Evolutionary conservation across 2,797 vertebrate genomes (phyloP), one percentile per base, ranked within the genome.

Genomic region (Toxotes lorentzi): DNA sequence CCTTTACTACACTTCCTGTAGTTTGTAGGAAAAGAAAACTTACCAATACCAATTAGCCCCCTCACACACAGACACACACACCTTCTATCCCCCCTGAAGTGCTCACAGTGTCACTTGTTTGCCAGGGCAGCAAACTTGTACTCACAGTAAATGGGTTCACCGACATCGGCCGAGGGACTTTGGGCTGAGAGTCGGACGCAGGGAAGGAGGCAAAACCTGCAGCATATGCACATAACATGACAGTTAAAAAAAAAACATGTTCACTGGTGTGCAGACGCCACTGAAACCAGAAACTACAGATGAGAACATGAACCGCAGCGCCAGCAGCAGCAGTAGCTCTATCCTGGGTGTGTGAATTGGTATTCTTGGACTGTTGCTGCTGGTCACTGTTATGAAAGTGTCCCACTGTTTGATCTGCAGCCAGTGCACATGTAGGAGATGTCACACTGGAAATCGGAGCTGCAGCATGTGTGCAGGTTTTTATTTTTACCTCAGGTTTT

Each of bases 81-180:
- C 45, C 13, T 13, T 35, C 43, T 14, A 3, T 7, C 7, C 40
- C 40, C 23, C 21, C 23, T 54, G 9, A 58, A 68, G 73, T 47
- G 65, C 24, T 47, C 60, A 32, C 17, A 40, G 58, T 35, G 70
- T 5, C 62, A 62, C 30, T 79, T 30, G 62, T 58, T 53, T n/a
- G 45, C 35, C 21, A 12, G 56, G 40, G 35, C 4, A 41, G 1
- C 13, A 24, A 69, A 65, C 4, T 38, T 30, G 30, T 80, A 92
- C 95, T 94, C 88, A 96, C 95, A 48, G 95, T 96, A 60, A 96
- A 96, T 12, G 95, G 95, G 89, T 96, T 96, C 86, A 95, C 94
- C 48, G 95, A 96, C 91, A 95, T 94, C 5, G 94, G 93, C 61
- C 92, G 92, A 21, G 94, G 90, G 81, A 94, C 91, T 94, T 94